Conservation (phyloP, 2,888 invertebrate genomes). For the Drosophila tanythrix region DNA sequence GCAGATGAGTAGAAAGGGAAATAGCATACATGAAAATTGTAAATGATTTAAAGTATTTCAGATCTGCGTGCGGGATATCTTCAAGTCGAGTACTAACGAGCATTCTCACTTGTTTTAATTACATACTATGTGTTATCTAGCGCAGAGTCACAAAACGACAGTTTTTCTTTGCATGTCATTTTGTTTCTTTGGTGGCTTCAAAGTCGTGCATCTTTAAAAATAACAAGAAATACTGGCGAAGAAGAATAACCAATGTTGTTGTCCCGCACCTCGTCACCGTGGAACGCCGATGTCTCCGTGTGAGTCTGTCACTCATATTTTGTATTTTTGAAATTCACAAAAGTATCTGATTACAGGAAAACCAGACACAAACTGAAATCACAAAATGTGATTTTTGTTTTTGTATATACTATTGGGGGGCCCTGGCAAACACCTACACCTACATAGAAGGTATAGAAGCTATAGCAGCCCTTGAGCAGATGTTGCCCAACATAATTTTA, state of each 20-base stretch:
- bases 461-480: conserved; percentile 48
- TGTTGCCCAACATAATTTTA: conserved; percentile 51
- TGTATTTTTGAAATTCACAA: conserved; percentile 79
- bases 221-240: conserved; percentile 64
- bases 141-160: conserved; percentile 52
- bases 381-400: conserved; percentile 70
- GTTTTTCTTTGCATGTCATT: conserved; percentile 74
- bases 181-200: conserved; percentile 71
- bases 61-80: conserved; percentile 9
- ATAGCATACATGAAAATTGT: background rate
- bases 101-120: conserved; percentile 34
- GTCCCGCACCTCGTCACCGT: conserved; percentile 8
- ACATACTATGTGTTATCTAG: conserved; percentile 18
- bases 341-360: conserved; percentile 82
- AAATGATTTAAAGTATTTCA: background rate
- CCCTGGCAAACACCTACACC: conserved; percentile 36
- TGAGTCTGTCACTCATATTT: conserved; percentile 78
- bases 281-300: conserved; percentile 37
- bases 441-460: conserved; percentile 9
- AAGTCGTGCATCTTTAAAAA: conserved; percentile 75
- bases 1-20: background rate
- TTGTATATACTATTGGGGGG: conserved; percentile 53
- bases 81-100: background rate
- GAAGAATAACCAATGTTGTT: conserved; percentile 64
- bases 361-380: conserved; percentile 78